Conservation (phyloP, 2,797 vertebrate species). For the Phyllotis vaccarum region DNA sequence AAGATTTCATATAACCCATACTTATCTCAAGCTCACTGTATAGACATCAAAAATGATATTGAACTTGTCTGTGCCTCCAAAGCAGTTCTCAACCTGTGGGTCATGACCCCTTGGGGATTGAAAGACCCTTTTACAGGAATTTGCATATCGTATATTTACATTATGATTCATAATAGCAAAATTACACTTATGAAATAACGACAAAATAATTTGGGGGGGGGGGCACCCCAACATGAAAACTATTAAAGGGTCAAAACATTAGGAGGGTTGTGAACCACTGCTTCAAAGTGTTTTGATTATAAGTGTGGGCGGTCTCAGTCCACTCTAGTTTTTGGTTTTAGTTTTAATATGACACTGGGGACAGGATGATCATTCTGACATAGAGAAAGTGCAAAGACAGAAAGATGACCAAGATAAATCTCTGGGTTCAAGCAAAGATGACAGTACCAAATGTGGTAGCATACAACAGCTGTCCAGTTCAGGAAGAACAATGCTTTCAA, state of each 20-base stretch:
- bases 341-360: neutral
- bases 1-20: neutral
- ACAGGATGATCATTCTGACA: neutral
- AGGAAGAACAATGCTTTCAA: neutral
- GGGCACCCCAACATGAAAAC: neutral
- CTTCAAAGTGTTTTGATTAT: neutral
- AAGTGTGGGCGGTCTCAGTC: neutral
- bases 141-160: neutral
- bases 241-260: neutral
- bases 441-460: neutral
- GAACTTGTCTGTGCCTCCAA: neutral
- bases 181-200: neutral
- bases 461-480: neutral
- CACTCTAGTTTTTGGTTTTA: neutral
- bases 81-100: neutral
- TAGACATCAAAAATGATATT: neutral
- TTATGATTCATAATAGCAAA: neutral
- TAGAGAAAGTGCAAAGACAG: neutral
- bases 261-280: neutral
- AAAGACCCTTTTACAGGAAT: neutral
- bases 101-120: neutral
- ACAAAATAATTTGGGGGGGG: neutral
- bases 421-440: neutral
- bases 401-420: neutral
- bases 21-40: neutral